Conservation (phyloP, 2,888 invertebrate genomes). For the Conomelus anceps region DNA sequence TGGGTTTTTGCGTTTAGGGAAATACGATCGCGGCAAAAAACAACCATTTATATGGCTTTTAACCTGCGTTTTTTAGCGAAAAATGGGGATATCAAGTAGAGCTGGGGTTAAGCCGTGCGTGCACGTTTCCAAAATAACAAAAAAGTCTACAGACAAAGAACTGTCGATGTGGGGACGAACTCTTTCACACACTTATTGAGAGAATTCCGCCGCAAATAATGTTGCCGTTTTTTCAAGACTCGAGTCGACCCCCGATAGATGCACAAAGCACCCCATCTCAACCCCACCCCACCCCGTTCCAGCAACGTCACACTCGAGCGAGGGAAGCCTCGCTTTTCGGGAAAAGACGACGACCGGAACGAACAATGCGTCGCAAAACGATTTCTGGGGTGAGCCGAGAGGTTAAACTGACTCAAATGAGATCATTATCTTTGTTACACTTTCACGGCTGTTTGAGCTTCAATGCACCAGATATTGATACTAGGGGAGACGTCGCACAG, state of each 20-base stretch:
- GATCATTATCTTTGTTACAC: constrained; percentile 29
- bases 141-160: constrained; percentile 19
- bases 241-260: not conserved
- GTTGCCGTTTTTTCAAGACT: constrained; percentile 17
- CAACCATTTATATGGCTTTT: constrained; percentile 34
- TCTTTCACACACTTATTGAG: constrained; percentile 23
- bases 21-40: constrained; percentile 15
- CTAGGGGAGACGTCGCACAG: constrained; percentile 2
- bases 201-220: constrained; percentile 26
- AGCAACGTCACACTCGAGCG: too few species aligned
- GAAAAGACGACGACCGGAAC: not conserved
- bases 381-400: constrained; percentile 27
- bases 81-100: constrained; percentile 28
- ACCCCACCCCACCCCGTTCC: not conserved
- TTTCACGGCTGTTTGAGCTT: constrained; percentile 29
- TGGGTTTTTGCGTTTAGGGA: not conserved
- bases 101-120: constrained; percentile 27
- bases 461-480: constrained; percentile 20
- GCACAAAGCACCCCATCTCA: not conserved
- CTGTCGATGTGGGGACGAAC: constrained; percentile 7
- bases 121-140: constrained; percentile 27
- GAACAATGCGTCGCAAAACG: constrained; percentile 17
- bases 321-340: constrained; percentile 7
- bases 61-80: constrained; percentile 28
- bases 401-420: constrained; percentile 33